Base-by-base conservation (phyloP, 2,797 vertebrate species). In the Thamnophis elegans region DNA sequence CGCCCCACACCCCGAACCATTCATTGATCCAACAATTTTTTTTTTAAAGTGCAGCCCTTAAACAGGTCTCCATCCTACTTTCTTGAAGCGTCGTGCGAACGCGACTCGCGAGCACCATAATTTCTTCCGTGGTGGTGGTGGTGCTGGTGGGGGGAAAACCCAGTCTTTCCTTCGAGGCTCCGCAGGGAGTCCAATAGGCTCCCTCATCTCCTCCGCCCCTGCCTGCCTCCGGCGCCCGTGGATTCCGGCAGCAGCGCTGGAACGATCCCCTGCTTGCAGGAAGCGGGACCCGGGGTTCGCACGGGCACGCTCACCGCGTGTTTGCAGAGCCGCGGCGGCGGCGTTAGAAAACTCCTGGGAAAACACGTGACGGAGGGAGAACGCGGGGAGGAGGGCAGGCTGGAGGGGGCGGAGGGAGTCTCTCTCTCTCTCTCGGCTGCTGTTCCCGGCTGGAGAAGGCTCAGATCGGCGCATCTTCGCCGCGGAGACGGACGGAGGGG, bases 401-500 rank as follows among this genome's bases (percentile, higher is more conserved):
- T 18, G 4, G 88, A n/a, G 60, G 54, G 85, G 20, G 53, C 58
- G 88, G 59, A 87, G 87, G 91, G 91, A 89, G 68, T 16, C 4
- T 55, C 86, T 60, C 25, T 18, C 54, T 59, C 58, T 62, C 60
- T 42, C 85, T 18, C 54, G 62, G 59, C 28, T 51, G 56, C 85
- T 20, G 60, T 12, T 8, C 85, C 32, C 65, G 91, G 62, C 55
- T 36, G 59, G 90, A 68, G 53, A 51, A 53, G n/a, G 56, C 91
- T 54, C 91, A 89, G 56, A 89, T 36, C 91, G 87, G 91, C 73
- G 88, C 73, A 53, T 18, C 65, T 88, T 59, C 55, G 87, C 55
- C 87, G 91, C 91, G 54, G 90, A 68, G 90, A 42, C 22, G n/a
- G 88, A 26, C 87, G 9, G 59, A n/a, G 58, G 18, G 56, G 51